Evolutionary conservation across 2,797 vertebrate genomes (phyloP).

Genomic region (Acomys russatus): DNA sequence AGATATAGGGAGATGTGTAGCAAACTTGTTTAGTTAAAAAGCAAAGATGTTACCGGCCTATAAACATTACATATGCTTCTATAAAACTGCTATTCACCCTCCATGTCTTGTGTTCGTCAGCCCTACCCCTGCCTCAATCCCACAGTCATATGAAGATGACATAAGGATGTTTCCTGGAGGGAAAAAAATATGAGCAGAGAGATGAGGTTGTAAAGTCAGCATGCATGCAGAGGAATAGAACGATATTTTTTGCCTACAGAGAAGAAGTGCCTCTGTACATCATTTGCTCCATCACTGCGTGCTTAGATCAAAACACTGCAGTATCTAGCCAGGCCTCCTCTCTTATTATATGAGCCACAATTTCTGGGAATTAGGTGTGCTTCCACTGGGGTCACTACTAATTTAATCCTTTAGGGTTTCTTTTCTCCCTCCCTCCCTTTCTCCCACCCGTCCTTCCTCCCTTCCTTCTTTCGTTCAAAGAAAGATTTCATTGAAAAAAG

Average conservation of each 20-base stretch:
- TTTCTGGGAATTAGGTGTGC: not conserved
- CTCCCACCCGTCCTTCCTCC: no score
- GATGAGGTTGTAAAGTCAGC: constrained; percentile 69
- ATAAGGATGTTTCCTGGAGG: constrained; percentile 51
- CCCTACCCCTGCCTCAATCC: constrained; percentile 20
- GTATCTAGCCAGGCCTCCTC: not conserved
- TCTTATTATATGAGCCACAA: not conserved
- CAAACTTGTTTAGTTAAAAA: constrained; percentile 75
- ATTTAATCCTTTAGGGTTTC: not conserved
- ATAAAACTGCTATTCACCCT: constrained; percentile 50
- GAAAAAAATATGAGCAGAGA: constrained; percentile 41
- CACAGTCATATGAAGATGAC: constrained; percentile 48
- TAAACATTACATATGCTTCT: constrained; percentile 73
- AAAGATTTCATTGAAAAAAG: not conserved
- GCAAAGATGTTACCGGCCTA: constrained; percentile 67
- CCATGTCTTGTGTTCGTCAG: constrained; percentile 45
- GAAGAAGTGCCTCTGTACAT: not conserved
- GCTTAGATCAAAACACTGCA: not conserved
- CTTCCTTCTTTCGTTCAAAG: not conserved
- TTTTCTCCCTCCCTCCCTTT: not conserved
- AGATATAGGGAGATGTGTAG: constrained; percentile 36
- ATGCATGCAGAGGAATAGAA: not conserved
- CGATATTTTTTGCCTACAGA: not conserved
- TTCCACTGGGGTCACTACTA: not conserved
- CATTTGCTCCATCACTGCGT: not conserved